Evolutionary conservation across 2,113 vertebrate genomes (phyloP).

Genomic region (Scomber japonicus): DNA sequence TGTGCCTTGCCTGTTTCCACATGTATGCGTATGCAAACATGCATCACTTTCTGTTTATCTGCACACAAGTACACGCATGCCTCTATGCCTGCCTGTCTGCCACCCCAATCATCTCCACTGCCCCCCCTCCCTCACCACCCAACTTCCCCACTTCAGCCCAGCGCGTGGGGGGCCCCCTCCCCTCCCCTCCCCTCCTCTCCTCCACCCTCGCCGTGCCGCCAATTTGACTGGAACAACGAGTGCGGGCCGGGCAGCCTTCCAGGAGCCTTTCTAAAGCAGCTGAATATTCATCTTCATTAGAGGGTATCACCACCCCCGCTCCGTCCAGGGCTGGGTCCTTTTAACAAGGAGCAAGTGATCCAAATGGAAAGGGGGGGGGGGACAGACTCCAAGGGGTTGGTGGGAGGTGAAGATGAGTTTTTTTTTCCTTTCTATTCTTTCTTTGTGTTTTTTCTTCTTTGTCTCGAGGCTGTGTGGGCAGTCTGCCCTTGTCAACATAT

Average conservation of each 20-base stretch:
- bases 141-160: not conserved
- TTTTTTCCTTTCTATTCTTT: slow-evolving; percentile 22
- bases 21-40: slow-evolving; percentile 16
- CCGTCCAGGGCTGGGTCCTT: slow-evolving; percentile 73
- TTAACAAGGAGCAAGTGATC: slow-evolving; percentile 80
- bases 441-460: not conserved
- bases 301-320: slow-evolving; percentile 78
- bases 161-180: not conserved
- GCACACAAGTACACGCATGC: not conserved
- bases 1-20: not conserved
- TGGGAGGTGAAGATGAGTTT: slow-evolving; percentile 43
- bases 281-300: slow-evolving; percentile 90
- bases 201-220: slow-evolving; percentile 76
- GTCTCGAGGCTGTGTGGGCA: slow-evolving; percentile 41
- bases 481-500: slow-evolving; percentile 50
- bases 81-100: slow-evolving; percentile 26
- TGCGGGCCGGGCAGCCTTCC: slow-evolving; percentile 80
- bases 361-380: slow-evolving; percentile 33
- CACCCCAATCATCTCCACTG: slow-evolving; percentile 46
- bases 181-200: slow-evolving; percentile 11
- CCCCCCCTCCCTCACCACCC: not conserved
- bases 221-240: slow-evolving; percentile 82
- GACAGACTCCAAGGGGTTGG: slow-evolving; percentile 32
- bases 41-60: slow-evolving; percentile 29
- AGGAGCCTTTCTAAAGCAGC: slow-evolving; percentile 83